Percentiles rank a stretch among this genome's conserved stretches.
Evolutionary conservation across 2,888 invertebrate species (phyloP).

Genomic region (Agriotes lineatus): DNA sequence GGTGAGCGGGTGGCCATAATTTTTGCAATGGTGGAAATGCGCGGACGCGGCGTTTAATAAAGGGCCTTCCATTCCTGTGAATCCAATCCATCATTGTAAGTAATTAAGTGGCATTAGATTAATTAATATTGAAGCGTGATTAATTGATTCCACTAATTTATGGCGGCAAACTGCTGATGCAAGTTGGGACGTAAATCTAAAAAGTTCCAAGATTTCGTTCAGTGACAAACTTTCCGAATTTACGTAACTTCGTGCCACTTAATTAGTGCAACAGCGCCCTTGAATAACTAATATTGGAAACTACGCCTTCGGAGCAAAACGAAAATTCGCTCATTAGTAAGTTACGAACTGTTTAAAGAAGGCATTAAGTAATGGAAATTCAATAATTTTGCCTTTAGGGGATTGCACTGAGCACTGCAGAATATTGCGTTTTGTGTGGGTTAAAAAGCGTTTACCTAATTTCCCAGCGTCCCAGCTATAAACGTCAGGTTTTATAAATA

Average conservation of each 20-base stretch:
- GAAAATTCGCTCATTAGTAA: not conserved
- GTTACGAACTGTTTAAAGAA: too few relatives aligned
- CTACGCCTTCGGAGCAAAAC: not conserved
- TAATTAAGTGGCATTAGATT: slow-evolving; percentile 43
- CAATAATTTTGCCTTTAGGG: too few relatives aligned
- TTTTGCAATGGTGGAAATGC: not conserved
- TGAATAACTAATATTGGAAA: slow-evolving; percentile 20
- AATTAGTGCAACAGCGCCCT: slow-evolving; percentile 24
- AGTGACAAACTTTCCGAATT: slow-evolving; percentile 36
- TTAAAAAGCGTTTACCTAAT: too few relatives aligned
- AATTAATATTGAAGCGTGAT: slow-evolving; percentile 45
- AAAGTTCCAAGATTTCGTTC: slow-evolving; percentile 34
- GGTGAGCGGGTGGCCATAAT: not conserved
- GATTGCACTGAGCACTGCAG: too few relatives aligned
- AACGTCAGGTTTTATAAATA: slow-evolving; percentile 14
- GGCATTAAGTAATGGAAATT: too few relatives aligned
- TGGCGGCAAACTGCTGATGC: slow-evolving; percentile 38
- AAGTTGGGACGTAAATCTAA: slow-evolving; percentile 43
- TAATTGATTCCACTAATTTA: slow-evolving; percentile 41
- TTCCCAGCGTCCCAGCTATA: not conserved
- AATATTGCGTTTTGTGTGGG: too few relatives aligned
- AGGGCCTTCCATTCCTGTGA: slow-evolving; percentile 11
- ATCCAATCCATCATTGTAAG: slow-evolving; percentile 40
- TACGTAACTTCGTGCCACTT: slow-evolving; percentile 22
- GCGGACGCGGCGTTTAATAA: slow-evolving; percentile 22